Base-by-base conservation (phyloP, 1,140 invertebrate species). In the Hestina assimilis region DNA sequence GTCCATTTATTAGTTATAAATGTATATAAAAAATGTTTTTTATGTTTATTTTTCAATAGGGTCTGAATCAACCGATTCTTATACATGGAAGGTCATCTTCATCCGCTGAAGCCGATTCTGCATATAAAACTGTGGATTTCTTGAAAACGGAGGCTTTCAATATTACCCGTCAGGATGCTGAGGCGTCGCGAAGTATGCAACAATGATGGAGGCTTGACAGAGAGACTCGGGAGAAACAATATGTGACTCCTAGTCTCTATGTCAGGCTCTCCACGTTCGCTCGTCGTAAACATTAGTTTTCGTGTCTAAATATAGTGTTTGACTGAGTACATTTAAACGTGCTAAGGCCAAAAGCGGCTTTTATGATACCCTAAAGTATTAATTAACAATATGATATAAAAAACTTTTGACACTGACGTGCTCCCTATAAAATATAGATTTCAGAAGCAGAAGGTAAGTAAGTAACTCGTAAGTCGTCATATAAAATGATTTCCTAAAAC, bases 81-180 rank as follows among this genome's bases (percentile, higher is more conserved):
- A 57, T 69, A 4, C 42, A 87, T 35, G 69, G 72, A 0, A 84
- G 75, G 21, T 75, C 75, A 0, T 20, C 52, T 4, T 79, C 76
- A 1, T 59, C 68, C 0, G 67, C 59, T 0, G 81, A 89, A 2
- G 62, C 76, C 0, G 75, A 85, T 4, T 95, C 94, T 1, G 94
- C 95, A 4, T 97, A 97, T 77, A 96, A 96, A 87, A 95, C 93
- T 0, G 95, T 97, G 0, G 96, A 97, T 83, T 97, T 97, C 89
- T 86, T 96, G 9, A 97, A 97, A 90, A 97, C 96, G 0, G 92
- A 96, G 75, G 96, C 95, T 4, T 96, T 97, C 68, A 96, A 96
- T 84, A 91, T 94, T 55, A 96, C 95, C n/a, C 91, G 94, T 35
- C 93, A 95, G 74, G 93, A 94, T 69, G 92, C 95, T 1, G 95